Conservation (phyloP, 2,888 invertebrate genomes). For the Ariolimax columbianus region DNA sequence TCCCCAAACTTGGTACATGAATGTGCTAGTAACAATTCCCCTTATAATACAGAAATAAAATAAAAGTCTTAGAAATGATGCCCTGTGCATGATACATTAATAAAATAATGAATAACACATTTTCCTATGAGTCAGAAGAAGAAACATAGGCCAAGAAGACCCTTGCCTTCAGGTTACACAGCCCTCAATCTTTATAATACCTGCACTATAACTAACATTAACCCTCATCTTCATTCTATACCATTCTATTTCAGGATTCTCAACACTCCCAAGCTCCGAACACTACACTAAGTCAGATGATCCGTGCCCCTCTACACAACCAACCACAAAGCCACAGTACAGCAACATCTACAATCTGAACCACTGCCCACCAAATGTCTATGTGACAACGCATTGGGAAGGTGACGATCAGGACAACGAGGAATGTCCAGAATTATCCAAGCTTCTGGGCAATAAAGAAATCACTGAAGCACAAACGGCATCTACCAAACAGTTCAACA, state of each 20-base stretch:
- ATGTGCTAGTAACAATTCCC: no score
- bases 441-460: slow-evolving; percentile 7
- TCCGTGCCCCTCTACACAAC: neutral
- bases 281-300: neutral
- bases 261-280: neutral
- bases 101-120: no score
- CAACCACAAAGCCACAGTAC: slow-evolving; percentile 3
- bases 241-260: neutral
- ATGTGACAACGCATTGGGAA: slow-evolving; percentile 30
- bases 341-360: slow-evolving; percentile 14
- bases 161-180: no score
- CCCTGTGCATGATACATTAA: no score
- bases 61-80: no score
- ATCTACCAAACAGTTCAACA: neutral
- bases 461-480: neutral
- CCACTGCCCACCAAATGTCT: slow-evolving; percentile 22
- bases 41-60: no score
- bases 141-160: no score
- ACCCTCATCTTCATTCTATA: neutral
- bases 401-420: neutral
- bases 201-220: neutral
- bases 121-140: no score
- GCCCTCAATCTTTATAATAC: neutral
- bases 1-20: no score
- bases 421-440: slow-evolving; percentile 30